Base-by-base conservation (phyloP, 2,888 invertebrate genomes). In the Thera obeliscata region DNA sequence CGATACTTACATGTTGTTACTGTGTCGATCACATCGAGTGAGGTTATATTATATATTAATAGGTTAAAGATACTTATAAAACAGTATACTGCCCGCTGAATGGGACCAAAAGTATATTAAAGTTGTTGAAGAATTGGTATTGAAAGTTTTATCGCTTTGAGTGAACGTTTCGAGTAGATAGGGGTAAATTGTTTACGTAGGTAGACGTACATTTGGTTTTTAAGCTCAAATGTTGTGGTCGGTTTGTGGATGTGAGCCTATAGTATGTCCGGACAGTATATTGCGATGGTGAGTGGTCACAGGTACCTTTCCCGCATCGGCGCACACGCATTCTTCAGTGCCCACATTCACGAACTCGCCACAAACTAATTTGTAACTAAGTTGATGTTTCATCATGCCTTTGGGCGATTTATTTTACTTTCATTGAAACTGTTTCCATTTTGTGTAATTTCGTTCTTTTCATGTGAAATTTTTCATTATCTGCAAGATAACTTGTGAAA, bases 61-160 rank as follows among this genome's bases (percentile, higher is more conserved):
- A 71, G 78, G 72, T 89, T 60, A 68, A 54, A 58, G 60, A 58
- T 69, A 66, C 60, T 63, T 60, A 61, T 54, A 61, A 56, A 52
- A 58, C 57, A 55, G 61, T 73, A 64, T 74, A 66, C 76, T 76
- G 76, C 74, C 72, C 80, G 81, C 80, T 80, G 78, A 76, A 74
- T 78, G 93, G 93, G 93, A 92, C 93, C 93, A 93, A 93, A 88
- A 87, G 88, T 89, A 68, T 82, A 81, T 83, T 79, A 84, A 66
- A 70, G 62, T 83, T 87, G 85, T 88, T 89, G 86, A 82, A 81
- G 78, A 67, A 79, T 85, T 80, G 77, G 78, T 87, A 80, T 87
- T 82, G 83, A 86, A 87, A 87, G 71, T 83, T 90, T 89, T 88
- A 90, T 89, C 87, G 87, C 89, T 87, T 80, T 80, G 86, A 87